These are phyloP conservation scores for Calvadosia cruxmelitensis DNA, from an alignment of 30 jellyfish, hydroid and myxozoan species.

Conservation along the genomic window DNA sequence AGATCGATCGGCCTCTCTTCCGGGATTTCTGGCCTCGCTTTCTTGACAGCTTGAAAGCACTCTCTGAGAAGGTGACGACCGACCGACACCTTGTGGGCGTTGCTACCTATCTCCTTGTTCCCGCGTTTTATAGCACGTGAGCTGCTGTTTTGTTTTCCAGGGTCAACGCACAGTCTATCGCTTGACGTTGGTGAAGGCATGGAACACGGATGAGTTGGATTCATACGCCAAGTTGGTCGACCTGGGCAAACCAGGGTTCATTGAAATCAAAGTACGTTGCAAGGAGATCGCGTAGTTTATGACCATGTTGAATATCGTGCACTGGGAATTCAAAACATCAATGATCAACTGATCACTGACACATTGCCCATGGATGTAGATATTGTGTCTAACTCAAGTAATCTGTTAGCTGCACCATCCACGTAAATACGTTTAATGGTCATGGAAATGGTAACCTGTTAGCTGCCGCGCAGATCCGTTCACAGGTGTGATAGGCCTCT, in stretches of 20 bases:
- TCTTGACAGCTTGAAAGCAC: conserved; percentile 62
- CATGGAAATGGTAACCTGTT: too few species aligned
- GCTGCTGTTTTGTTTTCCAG: too few species aligned
- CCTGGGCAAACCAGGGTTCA: conserved; percentile 93
- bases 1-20: conserved; percentile 92
- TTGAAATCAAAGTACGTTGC: conserved; percentile 81
- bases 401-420: too few species aligned
- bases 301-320: background rate
- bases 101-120: background rate
- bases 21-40: conserved; percentile 96
- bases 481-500: too few species aligned
- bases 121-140: too few species aligned
- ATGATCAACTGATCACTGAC: too few species aligned
- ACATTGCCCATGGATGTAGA: too few species aligned
- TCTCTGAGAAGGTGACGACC: conserved; percentile 65
- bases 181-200: conserved; percentile 85
- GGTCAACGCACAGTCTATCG: conserved; percentile 98
- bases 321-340: background rate
- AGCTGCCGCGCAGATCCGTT: too few species aligned
- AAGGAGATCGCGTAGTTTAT: too few species aligned
- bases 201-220: conserved; percentile 74
- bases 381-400: too few species aligned
- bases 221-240: conserved; percentile 79
- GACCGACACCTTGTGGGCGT: background rate
- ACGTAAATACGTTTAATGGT: too few species aligned